Conservation (phyloP, 2,113 vertebrate genomes). For the Callopanchax toddi region DNA sequence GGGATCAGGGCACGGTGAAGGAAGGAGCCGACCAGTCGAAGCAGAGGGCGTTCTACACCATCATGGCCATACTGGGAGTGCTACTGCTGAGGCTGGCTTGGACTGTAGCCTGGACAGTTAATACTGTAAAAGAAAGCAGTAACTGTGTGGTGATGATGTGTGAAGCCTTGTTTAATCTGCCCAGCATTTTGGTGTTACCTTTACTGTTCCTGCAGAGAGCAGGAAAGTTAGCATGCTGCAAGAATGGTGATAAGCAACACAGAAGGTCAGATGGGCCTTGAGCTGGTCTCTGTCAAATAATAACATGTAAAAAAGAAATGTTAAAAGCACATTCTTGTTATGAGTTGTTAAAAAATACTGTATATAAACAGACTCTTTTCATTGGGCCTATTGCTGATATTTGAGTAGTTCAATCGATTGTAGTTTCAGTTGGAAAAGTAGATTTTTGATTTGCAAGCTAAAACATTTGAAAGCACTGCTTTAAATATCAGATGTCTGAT, state of each 20-base stretch:
- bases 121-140: not conserved
- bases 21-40: conserved; percentile 9
- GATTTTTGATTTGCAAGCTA: too few species aligned
- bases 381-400: too few species aligned
- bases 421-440: too few species aligned
- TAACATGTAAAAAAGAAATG: too few species aligned
- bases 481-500: too few species aligned
- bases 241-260: not conserved
- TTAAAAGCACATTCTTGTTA: too few species aligned
- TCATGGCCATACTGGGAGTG: not conserved
- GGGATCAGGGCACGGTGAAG: not conserved
- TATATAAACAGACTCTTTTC: too few species aligned
- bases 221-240: not conserved
- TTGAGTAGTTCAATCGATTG: too few species aligned
- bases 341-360: too few species aligned
- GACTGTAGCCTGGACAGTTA: not conserved
- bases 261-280: too few species aligned
- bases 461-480: too few species aligned
- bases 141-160: accelerated
- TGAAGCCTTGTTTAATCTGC: not conserved
- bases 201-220: conserved; percentile 22
- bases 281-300: too few species aligned
- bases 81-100: conserved; percentile 1
- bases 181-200: conserved; percentile 30
- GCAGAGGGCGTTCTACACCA: conserved; percentile 19